Conservation (phyloP, 1,140 invertebrate genomes). For the Phymastichus coffea region DNA sequence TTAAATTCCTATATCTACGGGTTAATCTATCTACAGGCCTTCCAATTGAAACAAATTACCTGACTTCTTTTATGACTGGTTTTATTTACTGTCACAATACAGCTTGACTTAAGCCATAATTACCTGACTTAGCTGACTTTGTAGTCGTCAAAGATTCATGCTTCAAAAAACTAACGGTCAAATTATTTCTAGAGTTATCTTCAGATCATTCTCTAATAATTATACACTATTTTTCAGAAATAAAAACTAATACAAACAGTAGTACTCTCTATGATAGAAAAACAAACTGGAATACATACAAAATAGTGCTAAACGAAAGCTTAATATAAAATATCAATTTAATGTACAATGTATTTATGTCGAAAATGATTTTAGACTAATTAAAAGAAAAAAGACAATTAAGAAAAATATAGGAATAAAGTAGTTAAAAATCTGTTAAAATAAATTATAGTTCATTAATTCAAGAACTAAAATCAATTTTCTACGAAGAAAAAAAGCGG, state of each 20-base stretch:
- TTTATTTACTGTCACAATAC: too few species aligned
- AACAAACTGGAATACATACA: not conserved
- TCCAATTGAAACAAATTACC: not conserved
- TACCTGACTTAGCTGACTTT: not conserved
- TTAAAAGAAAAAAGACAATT: not conserved
- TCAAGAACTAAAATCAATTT: not conserved
- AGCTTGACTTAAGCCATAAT: too few species aligned
- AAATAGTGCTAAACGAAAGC: not conserved
- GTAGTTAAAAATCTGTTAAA: not conserved
- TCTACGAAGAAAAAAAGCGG: not conserved
- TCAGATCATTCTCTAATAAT: constrained; percentile 5
- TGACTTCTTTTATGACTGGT: too few species aligned
- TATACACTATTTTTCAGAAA: not conserved
- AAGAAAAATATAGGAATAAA: not conserved
- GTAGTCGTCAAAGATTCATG: not conserved
- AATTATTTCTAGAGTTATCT: constrained; percentile 33
- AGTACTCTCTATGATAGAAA: not conserved
- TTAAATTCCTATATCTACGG: not conserved
- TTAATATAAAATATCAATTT: not conserved
- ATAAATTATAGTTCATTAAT: not conserved
- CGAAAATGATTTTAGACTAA: not conserved
- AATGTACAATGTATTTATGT: not conserved
- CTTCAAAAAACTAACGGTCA: constrained; percentile 30
- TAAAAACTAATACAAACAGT: not conserved
- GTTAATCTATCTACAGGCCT: not conserved